phyloP scores from a whole-genome alignment of 2,113 vertebrate species.

The Spea bombifrons region DNA sequence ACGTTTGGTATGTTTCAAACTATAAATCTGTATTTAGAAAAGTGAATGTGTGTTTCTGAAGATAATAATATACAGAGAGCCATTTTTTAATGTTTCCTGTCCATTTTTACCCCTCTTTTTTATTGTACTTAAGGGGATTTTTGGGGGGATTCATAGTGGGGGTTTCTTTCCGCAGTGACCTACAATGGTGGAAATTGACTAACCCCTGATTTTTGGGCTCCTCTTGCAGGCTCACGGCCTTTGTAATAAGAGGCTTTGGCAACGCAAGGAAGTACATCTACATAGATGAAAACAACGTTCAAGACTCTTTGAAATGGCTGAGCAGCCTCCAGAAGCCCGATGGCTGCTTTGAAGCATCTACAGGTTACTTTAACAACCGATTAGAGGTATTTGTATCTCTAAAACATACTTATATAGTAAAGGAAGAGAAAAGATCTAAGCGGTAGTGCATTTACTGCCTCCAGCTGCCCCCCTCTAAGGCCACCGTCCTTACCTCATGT shows the following conservation, averaged over 20 bases:
- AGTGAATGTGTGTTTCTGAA: not conserved
- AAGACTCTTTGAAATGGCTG: slow-evolving; percentile 58
- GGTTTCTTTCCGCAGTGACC: not conserved
- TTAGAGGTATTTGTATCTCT: slow-evolving; percentile 68
- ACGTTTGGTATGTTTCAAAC: slow-evolving; percentile 64
- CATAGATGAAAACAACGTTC: slow-evolving; percentile 55
- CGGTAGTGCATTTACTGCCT: not conserved
- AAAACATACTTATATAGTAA: not conserved
- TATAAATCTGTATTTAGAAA: not conserved
- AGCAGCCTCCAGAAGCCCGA: slow-evolving; percentile 55
- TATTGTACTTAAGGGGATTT: not conserved
- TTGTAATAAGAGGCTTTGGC: slow-evolving; percentile 60
- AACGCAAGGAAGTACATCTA: slow-evolving; percentile 50
- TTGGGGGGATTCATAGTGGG: not conserved
- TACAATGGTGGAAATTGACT: not conserved
- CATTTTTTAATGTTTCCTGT: not conserved
- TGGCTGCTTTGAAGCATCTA: slow-evolving; percentile 71
- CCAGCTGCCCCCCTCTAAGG: not conserved
- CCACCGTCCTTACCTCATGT: not conserved
- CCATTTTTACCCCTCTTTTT: not conserved
- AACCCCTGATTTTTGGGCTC: not conserved
- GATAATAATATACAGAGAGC: not conserved
- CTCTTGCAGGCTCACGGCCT: slow-evolving; percentile 58
- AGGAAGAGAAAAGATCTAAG: not conserved
- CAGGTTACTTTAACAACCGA: slow-evolving; percentile 68